Percentiles rank a stretch among this genome's conserved stretches.
These are phyloP conservation scores for Mesaphorura yosii DNA, from an alignment of 1,140 invertebrate genomes.

Conservation along the genomic window DNA sequence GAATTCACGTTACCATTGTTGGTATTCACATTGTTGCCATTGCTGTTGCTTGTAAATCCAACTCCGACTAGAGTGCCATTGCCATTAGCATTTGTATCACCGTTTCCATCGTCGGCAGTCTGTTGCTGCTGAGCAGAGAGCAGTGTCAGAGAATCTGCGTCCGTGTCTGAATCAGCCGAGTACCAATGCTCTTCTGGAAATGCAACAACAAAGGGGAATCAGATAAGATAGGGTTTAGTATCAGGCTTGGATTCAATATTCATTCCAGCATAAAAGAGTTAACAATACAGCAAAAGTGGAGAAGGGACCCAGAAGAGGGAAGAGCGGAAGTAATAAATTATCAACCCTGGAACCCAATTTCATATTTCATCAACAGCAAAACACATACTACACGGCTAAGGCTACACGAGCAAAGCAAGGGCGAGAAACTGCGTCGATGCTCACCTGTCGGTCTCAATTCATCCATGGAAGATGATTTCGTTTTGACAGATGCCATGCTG, in stretches of 20 bases:
- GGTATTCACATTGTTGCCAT: no score
- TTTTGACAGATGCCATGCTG: slow-evolving; percentile 9
- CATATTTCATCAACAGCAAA: no score
- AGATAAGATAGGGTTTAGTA: not conserved
- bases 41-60: no score
- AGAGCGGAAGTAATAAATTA: not conserved
- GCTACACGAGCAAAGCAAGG: not conserved
- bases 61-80: no score
- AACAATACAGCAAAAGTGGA: not conserved
- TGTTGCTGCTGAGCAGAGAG: slow-evolving; percentile 7
- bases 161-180: slow-evolving; percentile 31
- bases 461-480: slow-evolving; percentile 29
- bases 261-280: not conserved
- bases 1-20: no score
- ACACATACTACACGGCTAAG: not conserved
- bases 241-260: no score
- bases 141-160: slow-evolving; percentile 26
- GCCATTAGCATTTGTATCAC: no score
- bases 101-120: not conserved
- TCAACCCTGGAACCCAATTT: no score
- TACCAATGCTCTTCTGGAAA: slow-evolving; percentile 31
- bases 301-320: not conserved
- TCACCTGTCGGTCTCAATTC: slow-evolving; percentile 30
- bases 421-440: no score
- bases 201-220: slow-evolving; percentile 8